Base-by-base conservation (phyloP, 53 echinoderm and acorn worm genomes). In the Holothuria scabra region DNA sequence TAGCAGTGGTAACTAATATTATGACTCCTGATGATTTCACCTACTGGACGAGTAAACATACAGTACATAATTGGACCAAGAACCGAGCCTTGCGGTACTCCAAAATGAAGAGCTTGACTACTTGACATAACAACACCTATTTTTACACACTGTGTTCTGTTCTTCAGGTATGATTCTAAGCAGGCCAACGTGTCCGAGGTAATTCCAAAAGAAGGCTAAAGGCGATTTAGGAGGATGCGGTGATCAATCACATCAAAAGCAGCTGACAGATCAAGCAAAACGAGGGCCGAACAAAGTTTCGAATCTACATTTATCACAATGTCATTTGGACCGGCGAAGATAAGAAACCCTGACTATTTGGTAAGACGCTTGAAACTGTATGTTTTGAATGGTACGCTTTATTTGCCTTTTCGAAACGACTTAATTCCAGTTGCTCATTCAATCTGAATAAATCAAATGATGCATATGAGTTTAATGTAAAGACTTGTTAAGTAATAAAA, bases 171-270 rank as follows among this genome's bases (percentile, higher is more conserved):
- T 5, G 76, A 76, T 28, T 56, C 23, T 29, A 76, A 76, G 56
- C 76, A 76, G 25, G 13, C 52, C 48, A 76, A 29, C 12, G 72
- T 19, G 34, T 1, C 20, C 5, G 21, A 41, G 6, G 46, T 22
- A 46, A 72, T 41, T 12, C 46, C 72, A 72, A 72, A 72, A 20
- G 72, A 34, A 19, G 46, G 12, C 21, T 72, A 4, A 25, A 72
- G 41, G 22, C 76, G 76, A 21, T 56, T 9, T 25, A 55, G 52
- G 2, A 76, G 56, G 52, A 76, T 76, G 12, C 18, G 5, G 26
- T 76, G 76, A 35, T 35, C 6, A 35, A 35, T 35, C 6, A 35
- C 35, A 35, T 6, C 3, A 35, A 35, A 6, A 35, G 10, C 48
- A 8, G 48, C 48, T 12, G 48, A 48, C 10, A 48, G 10, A 13